Evolutionary conservation across 2,888 invertebrate species (phyloP), one percentile per base, ranked within the genome.

Genomic region (Lagria hirta): DNA sequence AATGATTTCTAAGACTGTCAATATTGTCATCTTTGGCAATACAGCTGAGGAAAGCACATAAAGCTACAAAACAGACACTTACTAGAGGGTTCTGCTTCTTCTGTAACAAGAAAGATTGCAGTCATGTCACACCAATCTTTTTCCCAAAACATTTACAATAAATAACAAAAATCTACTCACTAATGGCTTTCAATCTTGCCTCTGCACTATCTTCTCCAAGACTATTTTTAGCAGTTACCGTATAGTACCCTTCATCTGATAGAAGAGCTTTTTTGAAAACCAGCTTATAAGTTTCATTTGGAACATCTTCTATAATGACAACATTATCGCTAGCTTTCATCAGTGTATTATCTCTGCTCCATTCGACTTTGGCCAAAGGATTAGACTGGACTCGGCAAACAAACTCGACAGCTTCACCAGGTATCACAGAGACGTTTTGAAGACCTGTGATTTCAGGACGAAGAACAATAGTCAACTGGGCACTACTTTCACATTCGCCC

Each of bases 331-430:
- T 76, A 1, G 79, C 75, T 54, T 80, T 75, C 41, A 86, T 74
- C 13, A 78, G 75, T 43, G 78, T 73, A 7, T 80, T 83, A 53
- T 84, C 81, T 65, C 82, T 84, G 46, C 75, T 77, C 94, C 95
- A 97, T 56, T 86, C 81, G 1, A 98, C 82, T 53, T 86, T 86
- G 1, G 97, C 92, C 51, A 85, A 81, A 0, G 98, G 98, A 70
- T 92, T 92, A 13, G 95, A 93, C 57, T 84, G 83, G 1, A 97
- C 83, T 56, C 86, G 37, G 41, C 47, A 21, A 4, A 58, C 82
- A 66, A 97, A 85, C 48, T 82, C 81, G 13, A 87, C 83, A 15
- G 84, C 80, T 58, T 90, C 87, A 37, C 83, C 88, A 1, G 91
- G 90, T 44, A 83, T 79, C 1, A 83, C 83, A 13, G 78, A 80